Conservation (phyloP, 2,797 vertebrate species). For the Brachymystax lenok region DNA sequence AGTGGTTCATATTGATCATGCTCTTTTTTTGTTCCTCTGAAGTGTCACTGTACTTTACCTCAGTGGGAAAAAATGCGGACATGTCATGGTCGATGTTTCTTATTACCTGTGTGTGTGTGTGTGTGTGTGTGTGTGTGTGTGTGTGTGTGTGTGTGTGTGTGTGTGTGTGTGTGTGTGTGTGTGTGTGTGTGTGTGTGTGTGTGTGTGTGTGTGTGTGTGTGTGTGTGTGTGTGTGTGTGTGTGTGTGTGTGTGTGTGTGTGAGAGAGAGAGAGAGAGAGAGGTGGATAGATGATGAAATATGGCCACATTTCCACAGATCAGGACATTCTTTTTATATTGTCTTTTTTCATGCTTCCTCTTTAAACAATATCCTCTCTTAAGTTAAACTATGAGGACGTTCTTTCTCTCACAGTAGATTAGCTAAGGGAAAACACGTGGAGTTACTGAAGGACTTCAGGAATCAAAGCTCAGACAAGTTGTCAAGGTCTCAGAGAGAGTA, state of each 20-base stretch:
- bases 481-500: not conserved
- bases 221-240: not conserved
- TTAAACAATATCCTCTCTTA: not conserved
- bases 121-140: not conserved
- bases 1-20: not conserved
- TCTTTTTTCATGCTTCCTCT: not conserved
- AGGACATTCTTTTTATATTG: not conserved
- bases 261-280: too few species aligned
- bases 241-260: not conserved
- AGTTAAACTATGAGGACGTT: not conserved
- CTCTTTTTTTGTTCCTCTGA: not conserved
- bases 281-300: conserved; percentile 4
- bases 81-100: conserved; percentile 15
- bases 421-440: not conserved
- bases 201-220: not conserved
- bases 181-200: not conserved
- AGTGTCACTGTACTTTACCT: conserved; percentile 7
- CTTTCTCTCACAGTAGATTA: not conserved
- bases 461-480: not conserved
- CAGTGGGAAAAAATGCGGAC: not conserved
- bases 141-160: not conserved
- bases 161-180: not conserved
- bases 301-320: not conserved
- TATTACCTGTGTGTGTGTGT: not conserved
- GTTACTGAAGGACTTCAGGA: not conserved